Evolutionary conservation across 2,797 vertebrate species (phyloP).

Genomic region (Poecilia gillii): DNA sequence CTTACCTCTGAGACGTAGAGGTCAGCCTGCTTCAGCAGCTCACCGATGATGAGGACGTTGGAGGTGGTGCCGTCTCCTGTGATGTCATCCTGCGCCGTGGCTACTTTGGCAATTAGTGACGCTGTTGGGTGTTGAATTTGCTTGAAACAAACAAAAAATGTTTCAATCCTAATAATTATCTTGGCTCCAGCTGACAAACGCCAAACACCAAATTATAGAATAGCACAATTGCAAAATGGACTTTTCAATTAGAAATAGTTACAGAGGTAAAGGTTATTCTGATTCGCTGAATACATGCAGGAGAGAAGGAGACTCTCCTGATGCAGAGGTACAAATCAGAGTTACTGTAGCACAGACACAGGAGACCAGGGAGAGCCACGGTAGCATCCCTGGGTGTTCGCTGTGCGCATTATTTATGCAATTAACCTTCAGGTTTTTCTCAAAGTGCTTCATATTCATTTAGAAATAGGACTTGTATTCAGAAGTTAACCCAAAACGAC

Average conservation of each 20-base stretch:
- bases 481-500: not conserved
- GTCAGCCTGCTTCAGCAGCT: conserved; percentile 96
- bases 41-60: conserved; percentile 96
- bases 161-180: too few species aligned
- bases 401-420: conserved; percentile 48
- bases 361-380: conserved; percentile 72
- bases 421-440: not conserved
- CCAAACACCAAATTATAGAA: too few species aligned
- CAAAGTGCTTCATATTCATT: not conserved
- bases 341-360: conserved; percentile 86
- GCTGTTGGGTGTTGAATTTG: conserved; percentile 99
- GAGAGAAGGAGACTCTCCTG: conserved; percentile 62
- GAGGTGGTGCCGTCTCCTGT: conserved; percentile 99
- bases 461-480: not conserved
- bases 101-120: conserved; percentile 96
- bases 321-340: conserved; percentile 86
- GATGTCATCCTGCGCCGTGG: conserved; percentile 97
- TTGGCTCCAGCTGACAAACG: not conserved
- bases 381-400: conserved; percentile 72
- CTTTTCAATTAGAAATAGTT: not conserved
- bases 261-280: conserved; percentile 63
- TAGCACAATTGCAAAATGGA: not conserved
- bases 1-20: conserved; percentile 95
- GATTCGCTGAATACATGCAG: conserved; percentile 90
- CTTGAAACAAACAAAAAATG: conserved; percentile 62